Evolutionary conservation across 2,888 invertebrate species (phyloP).

Genomic region (Drosophila kuntzei): DNA sequence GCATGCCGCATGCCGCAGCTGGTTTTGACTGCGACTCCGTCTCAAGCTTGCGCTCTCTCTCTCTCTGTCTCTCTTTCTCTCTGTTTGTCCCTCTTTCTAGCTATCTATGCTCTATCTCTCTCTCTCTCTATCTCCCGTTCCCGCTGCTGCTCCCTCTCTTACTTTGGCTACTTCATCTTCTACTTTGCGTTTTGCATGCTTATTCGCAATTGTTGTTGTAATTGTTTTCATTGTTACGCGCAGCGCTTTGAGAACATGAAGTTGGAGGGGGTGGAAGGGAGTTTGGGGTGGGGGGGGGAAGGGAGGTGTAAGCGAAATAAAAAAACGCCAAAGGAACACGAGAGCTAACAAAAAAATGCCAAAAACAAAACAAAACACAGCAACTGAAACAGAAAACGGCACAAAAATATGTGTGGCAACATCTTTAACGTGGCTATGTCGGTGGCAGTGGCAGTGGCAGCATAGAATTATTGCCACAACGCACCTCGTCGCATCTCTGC

Average conservation of each 20-base stretch:
- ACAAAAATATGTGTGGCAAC: conserved; percentile 77
- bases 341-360: conserved; percentile 27
- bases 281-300: background rate
- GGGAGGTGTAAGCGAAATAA: conserved; percentile 12
- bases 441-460: conserved; percentile 76
- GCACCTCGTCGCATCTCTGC: conserved; percentile 32
- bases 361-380: conserved; percentile 15
- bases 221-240: conserved; percentile 82
- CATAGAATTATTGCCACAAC: conserved; percentile 75
- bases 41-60: conserved; percentile 36
- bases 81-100: conserved; percentile 15
- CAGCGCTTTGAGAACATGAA: conserved; percentile 18
- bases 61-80: conserved; percentile 15
- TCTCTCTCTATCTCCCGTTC: conserved; percentile 1
- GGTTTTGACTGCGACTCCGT: conserved; percentile 59
- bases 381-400: conserved; percentile 44
- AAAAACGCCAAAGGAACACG: conserved; percentile 28
- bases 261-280: background rate
- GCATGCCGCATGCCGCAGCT: conserved; percentile 47
- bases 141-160: background rate
- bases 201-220: conserved; percentile 84
- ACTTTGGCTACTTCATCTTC: conserved; percentile 74
- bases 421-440: conserved; percentile 78
- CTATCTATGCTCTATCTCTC: conserved; percentile 15
- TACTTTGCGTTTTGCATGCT: conserved; percentile 84